phyloP scores from a whole-genome alignment of 2,113 vertebrate species.

The Numida meleagris region DNA sequence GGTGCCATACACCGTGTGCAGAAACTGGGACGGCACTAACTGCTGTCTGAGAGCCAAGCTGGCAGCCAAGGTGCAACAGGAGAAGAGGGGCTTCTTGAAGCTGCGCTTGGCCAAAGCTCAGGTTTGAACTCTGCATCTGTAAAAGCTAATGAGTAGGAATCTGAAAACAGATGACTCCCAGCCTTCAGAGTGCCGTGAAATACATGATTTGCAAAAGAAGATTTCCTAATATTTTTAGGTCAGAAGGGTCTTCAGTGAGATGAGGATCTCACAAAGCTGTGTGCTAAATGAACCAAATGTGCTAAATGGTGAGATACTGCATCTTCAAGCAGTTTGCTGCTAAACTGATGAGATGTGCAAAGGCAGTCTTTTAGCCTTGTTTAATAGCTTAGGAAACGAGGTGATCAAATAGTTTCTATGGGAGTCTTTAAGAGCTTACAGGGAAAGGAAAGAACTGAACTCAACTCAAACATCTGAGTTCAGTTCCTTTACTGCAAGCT shows the following conservation, averaged over 20 bases:
- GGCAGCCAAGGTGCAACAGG: background rate
- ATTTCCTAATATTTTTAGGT: background rate
- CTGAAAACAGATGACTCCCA: background rate
- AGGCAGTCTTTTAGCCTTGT: background rate
- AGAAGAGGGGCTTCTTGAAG: background rate
- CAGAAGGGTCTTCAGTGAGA: background rate
- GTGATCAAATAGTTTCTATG: background rate
- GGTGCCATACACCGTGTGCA: fast-evolving
- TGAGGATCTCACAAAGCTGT: background rate
- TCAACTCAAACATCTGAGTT: background rate
- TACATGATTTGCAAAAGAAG: background rate
- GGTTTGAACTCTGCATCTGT: background rate
- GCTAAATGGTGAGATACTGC: background rate
- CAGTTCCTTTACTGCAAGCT: background rate
- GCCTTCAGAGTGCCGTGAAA: background rate
- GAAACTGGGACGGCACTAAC: background rate
- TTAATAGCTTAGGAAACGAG: conserved; percentile 22
- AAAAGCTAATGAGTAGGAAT: background rate
- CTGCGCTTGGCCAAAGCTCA: background rate
- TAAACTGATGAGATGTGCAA: background rate
- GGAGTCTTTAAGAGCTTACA: background rate
- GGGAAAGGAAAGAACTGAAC: background rate
- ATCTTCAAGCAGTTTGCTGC: background rate
- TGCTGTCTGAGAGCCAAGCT: background rate
- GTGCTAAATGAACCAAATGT: background rate